phyloP scores from a whole-genome alignment of 1,140 invertebrate species.

The Zaprionus africanus region DNA sequence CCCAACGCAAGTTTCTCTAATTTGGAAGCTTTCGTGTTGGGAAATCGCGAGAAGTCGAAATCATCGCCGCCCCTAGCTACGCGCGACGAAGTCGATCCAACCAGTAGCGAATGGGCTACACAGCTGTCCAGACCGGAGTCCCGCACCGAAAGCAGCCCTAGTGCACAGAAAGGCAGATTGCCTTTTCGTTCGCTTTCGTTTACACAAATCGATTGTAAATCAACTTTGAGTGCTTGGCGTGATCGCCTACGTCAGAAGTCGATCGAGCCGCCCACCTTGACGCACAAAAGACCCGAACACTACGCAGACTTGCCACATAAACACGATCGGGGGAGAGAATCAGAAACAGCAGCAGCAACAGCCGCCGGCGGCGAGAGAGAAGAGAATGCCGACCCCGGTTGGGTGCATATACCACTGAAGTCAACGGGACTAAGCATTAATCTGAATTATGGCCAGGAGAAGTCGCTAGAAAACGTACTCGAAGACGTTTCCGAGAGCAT shows the following conservation, averaged over 20 bases:
- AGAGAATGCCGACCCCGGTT: conserved; percentile 65
- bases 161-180: conserved; percentile 86
- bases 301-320: conserved; percentile 27
- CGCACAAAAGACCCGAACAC: conserved; percentile 1
- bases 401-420: conserved; percentile 77
- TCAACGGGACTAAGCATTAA: conserved; percentile 68
- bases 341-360: neutral
- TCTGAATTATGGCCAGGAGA: conserved; percentile 77
- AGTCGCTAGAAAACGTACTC: conserved; percentile 68
- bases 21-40: conserved; percentile 78
- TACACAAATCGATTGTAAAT: conserved; percentile 90
- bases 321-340: conserved; percentile 22
- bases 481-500: conserved; percentile 68
- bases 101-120: conserved; percentile 67
- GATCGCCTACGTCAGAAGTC: conserved; percentile 78
- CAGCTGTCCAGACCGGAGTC: conserved; percentile 85
- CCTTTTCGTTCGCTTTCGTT: conserved; percentile 93
- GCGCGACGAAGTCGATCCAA: conserved; percentile 78
- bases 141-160: conserved; percentile 85
- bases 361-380: conserved; percentile 8
- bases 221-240: conserved; percentile 73
- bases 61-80: conserved; percentile 71
- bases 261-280: conserved; percentile 57
- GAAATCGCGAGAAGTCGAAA: conserved; percentile 81
- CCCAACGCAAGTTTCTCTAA: conserved; percentile 84